Percentiles rank a stretch among this genome's conserved stretches.
These are phyloP conservation scores for Himalopsyche kuldschensis DNA, from an alignment of 2,888 invertebrate species.

Conservation along the genomic window DNA sequence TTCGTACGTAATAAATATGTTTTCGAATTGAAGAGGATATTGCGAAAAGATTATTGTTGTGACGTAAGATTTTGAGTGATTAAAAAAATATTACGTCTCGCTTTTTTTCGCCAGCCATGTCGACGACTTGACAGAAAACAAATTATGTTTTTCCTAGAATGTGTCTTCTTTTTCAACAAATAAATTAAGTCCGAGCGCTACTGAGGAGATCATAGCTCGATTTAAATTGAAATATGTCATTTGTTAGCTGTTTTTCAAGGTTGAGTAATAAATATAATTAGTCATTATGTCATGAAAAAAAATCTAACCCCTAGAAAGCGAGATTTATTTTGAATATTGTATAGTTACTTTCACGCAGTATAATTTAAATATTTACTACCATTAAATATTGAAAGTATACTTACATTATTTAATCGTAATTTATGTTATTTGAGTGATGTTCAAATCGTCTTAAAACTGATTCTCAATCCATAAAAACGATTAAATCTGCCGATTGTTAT, in stretches of 20 bases:
- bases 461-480: too few relatives aligned
- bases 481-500: too few relatives aligned
- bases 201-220: background rate
- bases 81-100: background rate
- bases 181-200: background rate
- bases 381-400: too few relatives aligned
- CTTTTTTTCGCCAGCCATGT: background rate
- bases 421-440: too few relatives aligned
- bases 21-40: background rate
- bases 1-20: background rate
- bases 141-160: background rate
- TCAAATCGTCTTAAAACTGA: too few relatives aligned
- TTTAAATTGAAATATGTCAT: background rate
- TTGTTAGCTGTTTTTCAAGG: background rate
- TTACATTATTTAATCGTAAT: too few relatives aligned
- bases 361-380: too few relatives aligned
- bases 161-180: background rate
- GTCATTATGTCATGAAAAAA: background rate
- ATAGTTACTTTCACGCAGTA: too few relatives aligned
- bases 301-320: background rate
- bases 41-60: background rate
- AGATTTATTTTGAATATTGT: too few relatives aligned
- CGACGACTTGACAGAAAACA: background rate
- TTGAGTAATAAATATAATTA: background rate
- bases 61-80: background rate